Evolutionary conservation across 1,140 invertebrate genomes (phyloP).

Genomic region (Drosophila serrata): DNA sequence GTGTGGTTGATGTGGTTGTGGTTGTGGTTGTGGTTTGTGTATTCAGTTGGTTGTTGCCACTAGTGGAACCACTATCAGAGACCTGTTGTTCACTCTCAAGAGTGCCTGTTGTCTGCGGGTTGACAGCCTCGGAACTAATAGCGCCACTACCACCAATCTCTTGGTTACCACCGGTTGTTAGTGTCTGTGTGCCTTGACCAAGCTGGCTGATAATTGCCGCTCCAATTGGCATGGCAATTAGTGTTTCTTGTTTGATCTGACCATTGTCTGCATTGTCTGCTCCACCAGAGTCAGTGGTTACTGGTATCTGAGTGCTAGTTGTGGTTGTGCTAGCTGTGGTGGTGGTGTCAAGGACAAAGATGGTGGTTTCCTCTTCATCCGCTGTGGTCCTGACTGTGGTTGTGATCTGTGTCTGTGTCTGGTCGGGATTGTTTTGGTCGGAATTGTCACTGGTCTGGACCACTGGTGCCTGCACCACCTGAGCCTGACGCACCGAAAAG

Average conservation of each 20-base stretch:
- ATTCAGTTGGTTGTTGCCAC: not conserved
- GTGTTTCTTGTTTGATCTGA: constrained; percentile 16
- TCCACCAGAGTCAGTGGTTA: not conserved
- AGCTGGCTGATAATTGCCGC: constrained; percentile 32
- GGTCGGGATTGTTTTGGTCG: constrained; percentile 4
- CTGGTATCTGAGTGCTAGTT: not conserved
- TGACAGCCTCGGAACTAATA: constrained; percentile 8
- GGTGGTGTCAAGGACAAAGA: constrained; percentile 17
- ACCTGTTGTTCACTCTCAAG: constrained; percentile 2
- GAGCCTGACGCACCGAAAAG: constrained; percentile 63
- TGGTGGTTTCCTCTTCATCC: constrained; percentile 32
- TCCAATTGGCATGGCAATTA: constrained; percentile 36
- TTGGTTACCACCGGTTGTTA: constrained; percentile 1
- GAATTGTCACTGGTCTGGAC: not conserved
- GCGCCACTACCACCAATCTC: constrained; percentile 17
- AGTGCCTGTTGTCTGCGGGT: constrained; percentile 2
- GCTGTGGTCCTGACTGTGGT: not conserved
- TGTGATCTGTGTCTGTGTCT: constrained; percentile 14
- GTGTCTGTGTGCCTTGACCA: constrained; percentile 25
- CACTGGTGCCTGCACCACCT: constrained; percentile 58
- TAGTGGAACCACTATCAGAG: not conserved
- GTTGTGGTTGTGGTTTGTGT: not conserved
- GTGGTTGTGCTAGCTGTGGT: not conserved
- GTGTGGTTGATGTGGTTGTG: constrained; percentile 6
- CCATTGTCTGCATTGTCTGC: not conserved